Conservation (phyloP, 23 tunicate genomes). For the Styela plicata region DNA sequence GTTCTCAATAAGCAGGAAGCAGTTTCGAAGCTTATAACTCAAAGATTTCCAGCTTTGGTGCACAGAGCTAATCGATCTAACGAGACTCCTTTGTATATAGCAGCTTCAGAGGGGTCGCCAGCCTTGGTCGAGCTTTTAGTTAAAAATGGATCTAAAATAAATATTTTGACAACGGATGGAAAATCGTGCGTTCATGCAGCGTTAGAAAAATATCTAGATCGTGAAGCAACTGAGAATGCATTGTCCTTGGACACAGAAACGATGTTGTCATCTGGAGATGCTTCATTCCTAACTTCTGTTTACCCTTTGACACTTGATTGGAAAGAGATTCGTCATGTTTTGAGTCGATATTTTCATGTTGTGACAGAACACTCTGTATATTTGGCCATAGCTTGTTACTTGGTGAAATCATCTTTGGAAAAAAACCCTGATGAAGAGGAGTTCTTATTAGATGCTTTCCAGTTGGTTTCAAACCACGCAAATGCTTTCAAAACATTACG, state of each 20-base stretch:
- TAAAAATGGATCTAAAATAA: background rate
- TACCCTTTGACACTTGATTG: background rate
- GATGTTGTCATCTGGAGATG: background rate
- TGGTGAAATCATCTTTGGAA: background rate
- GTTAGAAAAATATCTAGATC: background rate
- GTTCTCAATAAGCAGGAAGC: constrained; percentile 8
- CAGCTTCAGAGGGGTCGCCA: constrained; percentile 11
- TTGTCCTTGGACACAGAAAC: background rate
- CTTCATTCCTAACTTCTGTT: background rate
- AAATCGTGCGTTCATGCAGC: constrained; percentile 19
- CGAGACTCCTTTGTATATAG: constrained; percentile 17
- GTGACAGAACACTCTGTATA: background rate
- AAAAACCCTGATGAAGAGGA: background rate
- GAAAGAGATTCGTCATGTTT: background rate
- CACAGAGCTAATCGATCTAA: background rate
- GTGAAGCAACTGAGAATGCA: background rate
- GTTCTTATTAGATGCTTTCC: background rate
- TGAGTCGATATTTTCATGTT: background rate
- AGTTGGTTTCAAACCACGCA: background rate
- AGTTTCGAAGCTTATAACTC: background rate
- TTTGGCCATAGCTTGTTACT: constrained; percentile 20
- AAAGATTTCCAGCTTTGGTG: constrained; percentile 5
- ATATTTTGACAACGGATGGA: background rate
- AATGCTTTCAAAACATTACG: background rate
- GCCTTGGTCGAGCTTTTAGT: background rate